Evolutionary conservation across 1,140 invertebrate genomes (phyloP).

Genomic region (Drosophila funebris): DNA sequence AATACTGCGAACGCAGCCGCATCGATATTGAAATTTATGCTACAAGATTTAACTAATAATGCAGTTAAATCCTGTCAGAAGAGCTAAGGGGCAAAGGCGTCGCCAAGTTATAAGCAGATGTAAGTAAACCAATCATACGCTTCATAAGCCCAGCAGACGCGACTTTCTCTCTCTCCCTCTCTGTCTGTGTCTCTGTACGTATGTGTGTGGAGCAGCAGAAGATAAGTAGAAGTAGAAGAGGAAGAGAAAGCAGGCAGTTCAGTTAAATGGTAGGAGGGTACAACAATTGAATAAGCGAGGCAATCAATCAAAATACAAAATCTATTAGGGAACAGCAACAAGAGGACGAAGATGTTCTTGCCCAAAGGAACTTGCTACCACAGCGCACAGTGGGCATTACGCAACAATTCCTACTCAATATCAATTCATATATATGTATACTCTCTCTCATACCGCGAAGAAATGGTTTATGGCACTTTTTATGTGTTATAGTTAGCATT

Average conservation of each 20-base stretch:
- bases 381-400: constrained; percentile 36
- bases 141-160: constrained; percentile 75
- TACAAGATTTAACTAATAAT: constrained; percentile 78
- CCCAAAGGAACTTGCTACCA: constrained; percentile 45
- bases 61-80: constrained; percentile 75
- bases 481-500: background rate
- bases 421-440: background rate
- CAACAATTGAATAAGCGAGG: constrained; percentile 80
- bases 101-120: constrained; percentile 55
- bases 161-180: constrained; percentile 42
- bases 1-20: constrained; percentile 29
- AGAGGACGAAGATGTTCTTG: constrained; percentile 45
- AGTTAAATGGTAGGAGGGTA: background rate
- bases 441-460: too few relatives aligned
- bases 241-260: background rate
- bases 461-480: background rate
- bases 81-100: constrained; percentile 25
- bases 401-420: background rate
- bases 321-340: constrained; percentile 63
- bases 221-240: background rate
- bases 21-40: constrained; percentile 82
- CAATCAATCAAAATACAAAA: constrained; percentile 83
- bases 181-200: background rate
- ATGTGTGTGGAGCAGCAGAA: background rate
- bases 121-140: constrained; percentile 81